Evolutionary conservation across 2,113 vertebrate genomes (phyloP).

Genomic region (Ploceus nigricollis): DNA sequence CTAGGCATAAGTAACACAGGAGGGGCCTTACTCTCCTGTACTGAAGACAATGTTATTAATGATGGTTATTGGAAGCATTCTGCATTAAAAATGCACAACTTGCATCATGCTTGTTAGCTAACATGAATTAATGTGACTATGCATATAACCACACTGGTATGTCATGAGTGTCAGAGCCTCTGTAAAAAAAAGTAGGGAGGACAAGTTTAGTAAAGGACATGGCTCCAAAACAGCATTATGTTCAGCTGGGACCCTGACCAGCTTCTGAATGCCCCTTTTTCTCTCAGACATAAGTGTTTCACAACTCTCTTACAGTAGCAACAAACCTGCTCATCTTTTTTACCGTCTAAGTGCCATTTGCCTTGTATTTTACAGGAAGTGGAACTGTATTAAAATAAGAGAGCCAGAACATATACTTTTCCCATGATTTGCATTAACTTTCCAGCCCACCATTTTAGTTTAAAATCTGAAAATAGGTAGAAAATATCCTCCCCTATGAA

Average conservation of each 20-base stretch:
- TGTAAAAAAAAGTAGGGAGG: not conserved
- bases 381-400: not conserved
- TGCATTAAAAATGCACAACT: not conserved
- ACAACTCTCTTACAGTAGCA: not conserved
- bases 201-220: not conserved
- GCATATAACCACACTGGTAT: not conserved
- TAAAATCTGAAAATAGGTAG: not conserved
- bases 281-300: not conserved
- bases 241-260: not conserved
- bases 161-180: not conserved
- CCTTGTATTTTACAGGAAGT: not conserved
- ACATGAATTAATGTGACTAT: not conserved
- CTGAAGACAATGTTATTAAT: not conserved
- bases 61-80: not conserved
- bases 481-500: not conserved
- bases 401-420: not conserved
- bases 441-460: not conserved
- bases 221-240: not conserved
- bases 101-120: not conserved
- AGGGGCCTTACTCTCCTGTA: not conserved
- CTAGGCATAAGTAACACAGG: not conserved
- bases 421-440: not conserved
- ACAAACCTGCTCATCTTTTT: not conserved
- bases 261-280: not conserved
- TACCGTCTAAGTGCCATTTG: not conserved